A percentile compares a stretch with the other conserved stretches of the same genome.
Conservation (phyloP, 1,140 invertebrate genomes). For the Sycophaga agraensis region DNA sequence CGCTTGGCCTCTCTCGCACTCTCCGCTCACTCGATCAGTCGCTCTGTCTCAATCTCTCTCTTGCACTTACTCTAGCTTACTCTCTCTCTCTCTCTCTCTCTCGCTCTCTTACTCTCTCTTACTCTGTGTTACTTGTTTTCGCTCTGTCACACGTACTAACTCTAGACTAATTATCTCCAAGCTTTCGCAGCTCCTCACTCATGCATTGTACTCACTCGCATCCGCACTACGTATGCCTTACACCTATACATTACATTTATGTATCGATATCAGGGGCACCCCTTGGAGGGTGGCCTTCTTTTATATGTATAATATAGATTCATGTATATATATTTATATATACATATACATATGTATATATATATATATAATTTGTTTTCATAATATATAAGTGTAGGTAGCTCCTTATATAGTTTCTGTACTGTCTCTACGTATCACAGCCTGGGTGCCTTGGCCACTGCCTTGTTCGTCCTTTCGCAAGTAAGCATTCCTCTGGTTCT, state of each 20-base stretch:
- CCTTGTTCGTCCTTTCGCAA: slow-evolving; percentile 33
- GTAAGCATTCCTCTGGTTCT: slow-evolving; percentile 12
- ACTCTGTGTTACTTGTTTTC: not conserved
- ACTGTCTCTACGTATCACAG: slow-evolving; percentile 60
- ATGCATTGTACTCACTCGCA: too few relatives aligned
- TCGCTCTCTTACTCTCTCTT: not conserved
- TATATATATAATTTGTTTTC: slow-evolving; percentile 16
- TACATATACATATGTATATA: not conserved
- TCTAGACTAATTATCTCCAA: too few relatives aligned
- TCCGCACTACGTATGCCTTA: slow-evolving; percentile 41
- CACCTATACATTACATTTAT: slow-evolving; percentile 52
- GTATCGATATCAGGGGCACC: slow-evolving; percentile 52
- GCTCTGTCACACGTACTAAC: not conserved
- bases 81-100: not conserved
- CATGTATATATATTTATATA: slow-evolving; percentile 2
- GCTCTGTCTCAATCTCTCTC: slow-evolving; percentile 23
- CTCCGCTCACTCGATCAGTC: not conserved
- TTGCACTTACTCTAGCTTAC: not conserved
- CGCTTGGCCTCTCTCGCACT: not conserved
- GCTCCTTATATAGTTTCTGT: slow-evolving; percentile 57
- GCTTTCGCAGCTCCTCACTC: too few relatives aligned
- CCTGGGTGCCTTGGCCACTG: slow-evolving; percentile 57
- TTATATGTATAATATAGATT: slow-evolving; percentile 24
- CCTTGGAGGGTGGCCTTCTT: slow-evolving; percentile 40
- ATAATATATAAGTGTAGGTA: slow-evolving; percentile 53